These are phyloP conservation scores for Acanthoscelides obtectus DNA, from an alignment of 2,888 invertebrate genomes.

Conservation along the genomic window DNA sequence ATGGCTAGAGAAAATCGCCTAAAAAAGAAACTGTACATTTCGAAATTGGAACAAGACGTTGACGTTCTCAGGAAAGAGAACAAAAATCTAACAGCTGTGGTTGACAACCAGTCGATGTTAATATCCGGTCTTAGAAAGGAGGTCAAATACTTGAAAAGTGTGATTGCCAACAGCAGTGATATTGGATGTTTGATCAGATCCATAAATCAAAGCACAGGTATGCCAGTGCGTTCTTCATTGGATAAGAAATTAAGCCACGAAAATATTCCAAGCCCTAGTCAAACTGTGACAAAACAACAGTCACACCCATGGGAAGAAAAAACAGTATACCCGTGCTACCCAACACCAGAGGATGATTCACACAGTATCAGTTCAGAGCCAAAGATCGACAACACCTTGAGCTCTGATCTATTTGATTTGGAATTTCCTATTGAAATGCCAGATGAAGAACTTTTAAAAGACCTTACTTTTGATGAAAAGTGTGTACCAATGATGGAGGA, in stretches of 20 bases:
- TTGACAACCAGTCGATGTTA: constrained; percentile 49
- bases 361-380: constrained; percentile 13
- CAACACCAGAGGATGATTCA: constrained; percentile 1
- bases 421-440: constrained; percentile 22
- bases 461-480: constrained; percentile 12
- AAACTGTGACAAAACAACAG: constrained; percentile 24
- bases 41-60: constrained; percentile 53
- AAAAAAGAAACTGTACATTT: constrained; percentile 57
- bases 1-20: constrained; percentile 60
- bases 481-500: constrained; percentile 24
- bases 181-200: constrained; percentile 51
- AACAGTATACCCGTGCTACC: neutral
- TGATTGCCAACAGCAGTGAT: constrained; percentile 53
- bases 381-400: constrained; percentile 17
- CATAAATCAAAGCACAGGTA: constrained; percentile 44
- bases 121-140: constrained; percentile 52
- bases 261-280: constrained; percentile 28
- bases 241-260: constrained; percentile 32
- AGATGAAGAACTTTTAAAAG: constrained; percentile 16
- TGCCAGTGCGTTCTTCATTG: constrained; percentile 41
- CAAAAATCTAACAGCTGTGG: constrained; percentile 46
- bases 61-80: constrained; percentile 47
- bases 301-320: constrained; percentile 10
- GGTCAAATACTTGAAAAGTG: constrained; percentile 52
- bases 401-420: constrained; percentile 19